A percentile compares a stretch with the other conserved stretches of the same genome.
These are phyloP conservation scores for Perognathus longimembris DNA, from an alignment of 2,113 vertebrate species.

Conservation along the genomic window DNA sequence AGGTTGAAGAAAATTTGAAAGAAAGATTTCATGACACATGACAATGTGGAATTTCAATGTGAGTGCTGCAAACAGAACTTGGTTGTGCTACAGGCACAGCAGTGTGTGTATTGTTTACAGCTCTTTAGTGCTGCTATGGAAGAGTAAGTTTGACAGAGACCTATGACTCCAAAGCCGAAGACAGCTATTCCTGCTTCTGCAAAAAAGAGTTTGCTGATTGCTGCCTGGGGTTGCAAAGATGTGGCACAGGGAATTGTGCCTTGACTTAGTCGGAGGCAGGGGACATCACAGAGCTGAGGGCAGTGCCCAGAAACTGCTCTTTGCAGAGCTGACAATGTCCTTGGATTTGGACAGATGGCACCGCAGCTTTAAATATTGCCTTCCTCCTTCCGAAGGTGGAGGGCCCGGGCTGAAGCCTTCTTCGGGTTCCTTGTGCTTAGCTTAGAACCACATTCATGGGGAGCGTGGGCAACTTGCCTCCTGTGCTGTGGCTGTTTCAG, in stretches of 20 bases:
- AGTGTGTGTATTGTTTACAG: background rate
- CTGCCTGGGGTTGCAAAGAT: background rate
- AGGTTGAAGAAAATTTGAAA: background rate
- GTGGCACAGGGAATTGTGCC: background rate
- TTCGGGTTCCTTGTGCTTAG: background rate
- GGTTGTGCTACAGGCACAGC: background rate
- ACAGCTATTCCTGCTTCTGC: background rate
- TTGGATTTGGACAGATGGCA: conserved; percentile 14
- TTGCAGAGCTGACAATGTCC: background rate
- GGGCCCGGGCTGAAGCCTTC: background rate
- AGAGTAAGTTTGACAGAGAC: conserved; percentile 1
- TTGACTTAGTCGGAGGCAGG: background rate
- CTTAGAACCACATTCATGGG: background rate
- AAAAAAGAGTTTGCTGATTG: background rate
- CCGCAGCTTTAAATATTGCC: background rate
- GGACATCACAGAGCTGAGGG: too few species aligned
- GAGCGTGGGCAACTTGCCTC: background rate
- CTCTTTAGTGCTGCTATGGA: background rate
- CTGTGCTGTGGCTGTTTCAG: background rate
- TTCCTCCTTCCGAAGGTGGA: conserved; percentile 29
- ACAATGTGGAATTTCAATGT: background rate
- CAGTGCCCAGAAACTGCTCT: background rate
- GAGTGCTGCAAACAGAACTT: background rate
- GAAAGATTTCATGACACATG: conserved; percentile 14
- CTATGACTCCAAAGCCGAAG: background rate